Conservation (phyloP, 2,888 invertebrate species). For the Ophion ventricosus region DNA sequence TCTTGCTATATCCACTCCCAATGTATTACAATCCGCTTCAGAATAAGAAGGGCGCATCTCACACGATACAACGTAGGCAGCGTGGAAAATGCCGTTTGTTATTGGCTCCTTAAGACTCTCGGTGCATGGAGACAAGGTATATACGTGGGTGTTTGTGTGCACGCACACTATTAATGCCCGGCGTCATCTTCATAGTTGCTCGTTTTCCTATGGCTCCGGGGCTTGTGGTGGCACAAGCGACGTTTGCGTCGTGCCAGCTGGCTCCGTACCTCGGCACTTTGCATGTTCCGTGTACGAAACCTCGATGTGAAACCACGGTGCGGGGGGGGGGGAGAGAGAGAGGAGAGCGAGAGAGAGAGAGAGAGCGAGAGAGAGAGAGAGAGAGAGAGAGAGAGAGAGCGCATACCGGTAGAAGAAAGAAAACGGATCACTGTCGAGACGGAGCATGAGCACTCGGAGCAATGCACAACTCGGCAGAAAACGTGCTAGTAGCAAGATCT, state of each 20-base stretch:
- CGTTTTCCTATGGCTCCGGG: conserved; percentile 34
- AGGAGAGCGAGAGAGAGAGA: background rate
- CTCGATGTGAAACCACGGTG: conserved; percentile 43
- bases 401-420: background rate
- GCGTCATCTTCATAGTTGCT: conserved; percentile 46
- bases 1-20: conserved; percentile 24
- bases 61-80: background rate
- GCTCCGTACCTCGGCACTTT: conserved; percentile 54
- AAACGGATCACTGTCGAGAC: conserved; percentile 48
- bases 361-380: conserved; percentile 1
- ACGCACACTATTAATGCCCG: conserved; percentile 6
- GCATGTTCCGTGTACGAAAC: conserved; percentile 51
- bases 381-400: background rate
- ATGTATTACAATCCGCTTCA: conserved; percentile 22
- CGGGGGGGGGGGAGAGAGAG: background rate
- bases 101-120: no score
- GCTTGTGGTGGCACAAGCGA: conserved; percentile 31
- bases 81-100: background rate
- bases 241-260: conserved; percentile 65
- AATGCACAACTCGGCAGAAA: conserved; percentile 31
- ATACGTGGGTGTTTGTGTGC: background rate
- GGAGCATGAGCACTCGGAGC: conserved; percentile 12
- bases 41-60: conserved; percentile 3
- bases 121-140: background rate
- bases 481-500: background rate